Evolutionary conservation across 2,888 invertebrate genomes (phyloP).

Genomic region (Eupithecia pulchellata): DNA sequence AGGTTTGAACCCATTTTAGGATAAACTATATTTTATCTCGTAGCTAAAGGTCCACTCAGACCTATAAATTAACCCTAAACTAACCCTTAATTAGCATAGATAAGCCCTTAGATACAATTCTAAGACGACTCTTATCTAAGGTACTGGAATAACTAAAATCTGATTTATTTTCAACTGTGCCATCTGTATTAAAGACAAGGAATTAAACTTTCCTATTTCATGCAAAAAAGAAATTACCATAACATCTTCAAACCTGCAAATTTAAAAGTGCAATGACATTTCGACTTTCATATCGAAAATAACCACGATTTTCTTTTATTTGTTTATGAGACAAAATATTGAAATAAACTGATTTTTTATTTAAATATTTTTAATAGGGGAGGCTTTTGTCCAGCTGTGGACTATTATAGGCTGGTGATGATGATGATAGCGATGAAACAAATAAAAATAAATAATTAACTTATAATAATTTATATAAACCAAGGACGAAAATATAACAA

Average conservation of each 20-base stretch:
- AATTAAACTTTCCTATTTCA: neutral
- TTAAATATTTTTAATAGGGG: too few species aligned
- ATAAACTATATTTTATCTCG: conserved; percentile 36
- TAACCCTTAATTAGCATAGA: conserved; percentile 63
- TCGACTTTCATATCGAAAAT: neutral
- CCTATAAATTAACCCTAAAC: conserved; percentile 55
- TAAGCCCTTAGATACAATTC: conserved; percentile 47
- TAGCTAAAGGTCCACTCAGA: conserved; percentile 43
- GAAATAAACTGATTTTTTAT: too few species aligned
- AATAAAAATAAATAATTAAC: too few species aligned
- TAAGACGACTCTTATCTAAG: conserved; percentile 49
- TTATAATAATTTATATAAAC: too few species aligned
- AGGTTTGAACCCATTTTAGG: neutral
- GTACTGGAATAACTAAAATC: conserved; percentile 18
- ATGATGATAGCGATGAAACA: too few species aligned
- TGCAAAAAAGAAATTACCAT: too few species aligned
- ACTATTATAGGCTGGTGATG: too few species aligned
- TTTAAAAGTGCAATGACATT: conserved; percentile 3
- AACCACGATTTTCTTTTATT: too few species aligned
- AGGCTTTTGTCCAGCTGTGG: too few species aligned
- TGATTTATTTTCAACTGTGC: neutral
- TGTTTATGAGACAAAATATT: too few species aligned
- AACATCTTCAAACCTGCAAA: neutral
- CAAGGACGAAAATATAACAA: neutral
- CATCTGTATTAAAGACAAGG: neutral